Base-by-base conservation (phyloP, 2,113 vertebrate species). In the Albula goreensis region DNA sequence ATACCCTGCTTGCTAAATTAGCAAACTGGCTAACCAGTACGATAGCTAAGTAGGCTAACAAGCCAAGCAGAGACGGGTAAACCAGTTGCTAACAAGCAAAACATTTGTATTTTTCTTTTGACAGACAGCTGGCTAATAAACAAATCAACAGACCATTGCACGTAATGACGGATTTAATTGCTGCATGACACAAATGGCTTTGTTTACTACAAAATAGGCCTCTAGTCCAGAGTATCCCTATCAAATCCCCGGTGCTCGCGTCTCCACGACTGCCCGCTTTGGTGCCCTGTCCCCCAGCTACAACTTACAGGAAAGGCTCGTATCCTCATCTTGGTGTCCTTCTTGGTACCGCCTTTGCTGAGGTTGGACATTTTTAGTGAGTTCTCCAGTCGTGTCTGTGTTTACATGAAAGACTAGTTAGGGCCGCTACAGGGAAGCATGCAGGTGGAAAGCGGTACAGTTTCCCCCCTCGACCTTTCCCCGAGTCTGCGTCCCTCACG, bases 261-360 rank as follows among this genome's bases (percentile, higher is more conserved):
- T 94, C 88, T n/a, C 15, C 25, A 57, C 31, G 60, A 86, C 15
- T 77, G 22, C 50, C 92, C 57, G 85, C 70, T 17, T 3, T 90
- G 77, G 66, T 81, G 90, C 88, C 86, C 84, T 70, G 87, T 90
- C 79, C 81, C 31, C 91, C 93, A 92, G 92, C 8, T 84, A 86
- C 88, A 88, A 97, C 97, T 99, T 94, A 98, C 97, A 95, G 98
- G 97, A 97, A 99, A 99, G 93, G 98, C 98, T 94, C 97, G 96
- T 97, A 99, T 99, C 96, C 98, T 96, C 98, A 99, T 99, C 95
- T 99, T 99, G 96, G 97, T 99, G 96, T 99, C 98, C 96, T 98
- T 99, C 96, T 97, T 97, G 95, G 97, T 97, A 93, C 97, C 96
- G 94, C 97, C 97, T 97, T 98, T 98, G 96, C 97, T 97, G 94